phyloP scores from a whole-genome alignment of 2,797 vertebrate genomes.

The Melanotaenia pygmaea region DNA sequence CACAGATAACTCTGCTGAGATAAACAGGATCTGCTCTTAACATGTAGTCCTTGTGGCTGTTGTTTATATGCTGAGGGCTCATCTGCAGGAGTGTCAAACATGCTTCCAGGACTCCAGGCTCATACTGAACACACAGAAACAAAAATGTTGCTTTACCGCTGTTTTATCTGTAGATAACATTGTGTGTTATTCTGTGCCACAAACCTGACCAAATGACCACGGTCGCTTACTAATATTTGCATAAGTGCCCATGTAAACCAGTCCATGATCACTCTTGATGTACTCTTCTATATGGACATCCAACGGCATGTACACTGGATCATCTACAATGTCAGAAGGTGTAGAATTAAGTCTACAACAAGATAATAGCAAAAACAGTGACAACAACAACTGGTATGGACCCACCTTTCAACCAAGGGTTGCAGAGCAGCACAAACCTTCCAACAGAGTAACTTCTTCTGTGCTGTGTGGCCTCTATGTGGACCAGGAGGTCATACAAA shows the following conservation, averaged over 20 bases:
- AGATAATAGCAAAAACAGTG: background rate
- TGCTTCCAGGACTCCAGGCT: constrained; percentile 84
- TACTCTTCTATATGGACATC: constrained; percentile 68
- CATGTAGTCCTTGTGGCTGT: constrained; percentile 80
- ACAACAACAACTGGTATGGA: background rate
- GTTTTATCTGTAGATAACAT: background rate
- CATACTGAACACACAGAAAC: constrained; percentile 79
- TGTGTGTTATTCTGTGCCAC: background rate
- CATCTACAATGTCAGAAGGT: constrained; percentile 35
- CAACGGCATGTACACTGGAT: constrained; percentile 69
- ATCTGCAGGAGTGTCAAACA: constrained; percentile 85
- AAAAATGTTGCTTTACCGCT: background rate
- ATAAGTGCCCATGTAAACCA: constrained; percentile 65
- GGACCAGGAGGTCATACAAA: constrained; percentile 60
- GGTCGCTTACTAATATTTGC: constrained; percentile 48
- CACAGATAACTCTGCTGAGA: constrained; percentile 86
- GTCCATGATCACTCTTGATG: constrained; percentile 69
- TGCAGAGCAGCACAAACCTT: constrained; percentile 71
- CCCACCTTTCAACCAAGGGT: constrained; percentile 74
- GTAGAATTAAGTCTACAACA: background rate
- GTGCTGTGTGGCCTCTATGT: constrained; percentile 14
- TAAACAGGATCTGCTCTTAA: constrained; percentile 83
- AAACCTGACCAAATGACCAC: constrained; percentile 76
- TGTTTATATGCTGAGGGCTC: constrained; percentile 82
- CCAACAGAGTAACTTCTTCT: constrained; percentile 42